Conservation (phyloP, 2,888 invertebrate species). For the Archips xylosteana region DNA sequence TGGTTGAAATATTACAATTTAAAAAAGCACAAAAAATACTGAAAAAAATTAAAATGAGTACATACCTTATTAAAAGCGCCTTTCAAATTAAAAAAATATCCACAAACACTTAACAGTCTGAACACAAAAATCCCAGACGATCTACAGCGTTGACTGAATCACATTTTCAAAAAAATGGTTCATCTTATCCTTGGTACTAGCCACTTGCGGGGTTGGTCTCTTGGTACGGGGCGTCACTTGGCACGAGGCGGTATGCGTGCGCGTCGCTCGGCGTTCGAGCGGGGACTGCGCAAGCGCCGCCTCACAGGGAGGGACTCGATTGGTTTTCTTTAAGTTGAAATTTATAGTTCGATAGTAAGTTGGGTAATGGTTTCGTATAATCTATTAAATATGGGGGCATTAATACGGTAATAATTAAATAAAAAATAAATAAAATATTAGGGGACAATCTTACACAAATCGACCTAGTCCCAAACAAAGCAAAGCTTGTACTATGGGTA, state of each 20-base stretch:
- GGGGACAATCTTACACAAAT: too few species aligned
- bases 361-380: slow-evolving; percentile 2
- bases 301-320: slow-evolving; percentile 9
- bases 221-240: slow-evolving; percentile 37
- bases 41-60: slow-evolving; percentile 2
- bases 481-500: too few species aligned
- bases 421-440: neutral
- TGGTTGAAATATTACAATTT: too few species aligned
- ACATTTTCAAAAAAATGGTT: slow-evolving; percentile 84
- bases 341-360: neutral
- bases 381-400: neutral
- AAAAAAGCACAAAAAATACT: neutral
- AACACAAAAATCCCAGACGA: slow-evolving; percentile 44
- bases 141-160: slow-evolving; percentile 72
- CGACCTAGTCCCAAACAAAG: too few species aligned
- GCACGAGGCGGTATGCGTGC: slow-evolving; percentile 45
- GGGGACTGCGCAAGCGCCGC: slow-evolving; percentile 3
- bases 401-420: neutral
- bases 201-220: neutral
- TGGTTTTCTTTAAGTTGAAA: neutral
- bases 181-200: slow-evolving; percentile 56
- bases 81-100: slow-evolving; percentile 47
- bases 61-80: slow-evolving; percentile 50
- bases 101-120: slow-evolving; percentile 47
- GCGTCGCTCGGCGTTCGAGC: slow-evolving; percentile 43